These are phyloP conservation scores for Cherax destructor DNA, from an alignment of 1,140 invertebrate genomes.

Conservation along the genomic window DNA sequence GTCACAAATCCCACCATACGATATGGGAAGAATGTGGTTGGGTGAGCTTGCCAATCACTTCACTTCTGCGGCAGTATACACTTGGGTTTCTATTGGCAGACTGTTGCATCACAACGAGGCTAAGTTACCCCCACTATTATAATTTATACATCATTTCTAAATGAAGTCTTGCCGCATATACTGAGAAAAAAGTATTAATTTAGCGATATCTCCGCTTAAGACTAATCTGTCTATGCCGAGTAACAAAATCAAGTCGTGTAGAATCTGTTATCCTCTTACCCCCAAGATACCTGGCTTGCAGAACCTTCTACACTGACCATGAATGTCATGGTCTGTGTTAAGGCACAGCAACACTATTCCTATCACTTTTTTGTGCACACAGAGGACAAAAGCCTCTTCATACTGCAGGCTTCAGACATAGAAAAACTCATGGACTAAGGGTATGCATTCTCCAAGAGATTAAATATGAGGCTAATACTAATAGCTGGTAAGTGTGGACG, in stretches of 20 bases:
- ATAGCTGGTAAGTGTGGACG: constrained; percentile 49
- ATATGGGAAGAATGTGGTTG: constrained; percentile 48
- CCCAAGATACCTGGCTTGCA: constrained; percentile 42
- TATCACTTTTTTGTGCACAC: constrained; percentile 37
- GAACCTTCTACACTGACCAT: constrained; percentile 34
- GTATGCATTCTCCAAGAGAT: constrained; percentile 36
- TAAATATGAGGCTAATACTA: constrained; percentile 21
- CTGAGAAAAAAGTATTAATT: constrained; percentile 33
- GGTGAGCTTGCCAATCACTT: constrained; percentile 44
- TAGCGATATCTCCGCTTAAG: constrained; percentile 50
- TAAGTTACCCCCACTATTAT: neutral
- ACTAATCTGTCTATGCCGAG: constrained; percentile 50
- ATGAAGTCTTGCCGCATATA: constrained; percentile 48
- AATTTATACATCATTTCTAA: constrained; percentile 14
- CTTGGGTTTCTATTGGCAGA: constrained; percentile 3
- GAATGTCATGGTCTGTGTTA: constrained; percentile 28
- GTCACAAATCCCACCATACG: constrained; percentile 20
- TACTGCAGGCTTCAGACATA: constrained; percentile 13
- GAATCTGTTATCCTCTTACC: constrained; percentile 48
- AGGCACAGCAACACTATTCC: constrained; percentile 61
- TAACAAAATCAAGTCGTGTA: constrained; percentile 55
- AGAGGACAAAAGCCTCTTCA: constrained; percentile 11
- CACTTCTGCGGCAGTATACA: constrained; percentile 35
- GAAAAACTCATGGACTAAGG: neutral
- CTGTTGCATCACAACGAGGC: neutral